A percentile compares a stretch with the other conserved stretches of the same genome.
Conservation (phyloP, 2,113 vertebrate species). For the Lepisosteus oculatus region DNA sequence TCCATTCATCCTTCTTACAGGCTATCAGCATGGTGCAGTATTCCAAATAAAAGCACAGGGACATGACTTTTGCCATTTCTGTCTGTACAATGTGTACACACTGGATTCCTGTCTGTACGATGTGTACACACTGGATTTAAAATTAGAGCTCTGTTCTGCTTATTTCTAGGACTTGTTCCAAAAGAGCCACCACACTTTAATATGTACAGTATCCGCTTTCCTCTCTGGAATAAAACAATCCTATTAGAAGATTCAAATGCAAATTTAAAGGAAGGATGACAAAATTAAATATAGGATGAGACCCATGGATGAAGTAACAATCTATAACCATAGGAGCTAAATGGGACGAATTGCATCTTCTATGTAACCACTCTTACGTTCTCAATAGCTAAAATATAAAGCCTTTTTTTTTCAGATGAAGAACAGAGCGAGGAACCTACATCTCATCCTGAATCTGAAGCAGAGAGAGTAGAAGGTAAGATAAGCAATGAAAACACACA, state of each 20-base stretch:
- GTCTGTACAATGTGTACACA: background rate
- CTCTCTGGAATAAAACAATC: no score
- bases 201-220: background rate
- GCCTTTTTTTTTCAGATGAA: background rate
- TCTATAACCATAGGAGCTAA: no score
- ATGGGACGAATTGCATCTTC: no score
- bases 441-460: background rate
- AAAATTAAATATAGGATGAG: no score
- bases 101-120: background rate
- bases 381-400: no score
- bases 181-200: background rate
- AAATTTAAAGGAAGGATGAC: no score
- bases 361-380: no score
- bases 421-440: background rate
- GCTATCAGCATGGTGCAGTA: background rate
- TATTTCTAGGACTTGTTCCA: background rate
- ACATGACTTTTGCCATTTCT: background rate
- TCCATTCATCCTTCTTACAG: background rate
- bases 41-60: background rate
- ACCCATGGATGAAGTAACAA: no score
- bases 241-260: no score
- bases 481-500: no score
- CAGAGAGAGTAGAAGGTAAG: constrained; percentile 8
- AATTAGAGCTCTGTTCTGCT: background rate
- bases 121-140: background rate